phyloP scores from a whole-genome alignment of 2,113 vertebrate genomes.

The Indri indri region DNA sequence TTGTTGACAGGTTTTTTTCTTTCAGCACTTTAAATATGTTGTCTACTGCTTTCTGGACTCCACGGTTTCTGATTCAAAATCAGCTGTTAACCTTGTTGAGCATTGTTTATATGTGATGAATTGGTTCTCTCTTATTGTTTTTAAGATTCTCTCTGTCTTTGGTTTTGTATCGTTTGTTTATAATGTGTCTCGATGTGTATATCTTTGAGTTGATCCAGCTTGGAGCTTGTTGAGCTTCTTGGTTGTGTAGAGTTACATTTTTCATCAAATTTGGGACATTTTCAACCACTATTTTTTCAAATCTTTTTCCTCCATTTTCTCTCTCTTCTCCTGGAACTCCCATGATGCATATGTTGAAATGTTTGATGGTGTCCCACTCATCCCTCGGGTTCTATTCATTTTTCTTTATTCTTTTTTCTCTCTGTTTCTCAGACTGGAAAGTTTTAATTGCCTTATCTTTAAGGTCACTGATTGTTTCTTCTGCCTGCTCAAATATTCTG shows the following conservation, averaged over 20 bases:
- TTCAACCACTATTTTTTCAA: neutral
- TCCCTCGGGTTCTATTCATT: neutral
- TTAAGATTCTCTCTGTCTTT: neutral
- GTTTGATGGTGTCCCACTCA: neutral
- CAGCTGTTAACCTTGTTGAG: neutral
- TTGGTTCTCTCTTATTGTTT: neutral
- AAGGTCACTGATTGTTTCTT: neutral
- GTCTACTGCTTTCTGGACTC: neutral
- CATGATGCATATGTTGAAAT: neutral
- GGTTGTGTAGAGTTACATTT: neutral
- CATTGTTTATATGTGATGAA: neutral
- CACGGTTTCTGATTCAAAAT: neutral
- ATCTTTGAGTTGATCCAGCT: neutral
- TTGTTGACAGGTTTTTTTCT: neutral
- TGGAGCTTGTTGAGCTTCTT: neutral
- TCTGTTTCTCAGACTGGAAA: neutral
- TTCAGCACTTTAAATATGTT: neutral
- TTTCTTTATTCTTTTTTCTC: neutral
- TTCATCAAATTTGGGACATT: neutral
- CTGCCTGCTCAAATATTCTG: neutral
- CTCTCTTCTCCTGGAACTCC: neutral
- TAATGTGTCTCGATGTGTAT: neutral
- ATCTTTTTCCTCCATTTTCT: neutral
- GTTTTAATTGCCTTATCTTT: neutral
- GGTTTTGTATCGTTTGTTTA: neutral